Base-by-base conservation (phyloP, 2,113 vertebrate species). In the Xiphorhynchus elegans region DNA sequence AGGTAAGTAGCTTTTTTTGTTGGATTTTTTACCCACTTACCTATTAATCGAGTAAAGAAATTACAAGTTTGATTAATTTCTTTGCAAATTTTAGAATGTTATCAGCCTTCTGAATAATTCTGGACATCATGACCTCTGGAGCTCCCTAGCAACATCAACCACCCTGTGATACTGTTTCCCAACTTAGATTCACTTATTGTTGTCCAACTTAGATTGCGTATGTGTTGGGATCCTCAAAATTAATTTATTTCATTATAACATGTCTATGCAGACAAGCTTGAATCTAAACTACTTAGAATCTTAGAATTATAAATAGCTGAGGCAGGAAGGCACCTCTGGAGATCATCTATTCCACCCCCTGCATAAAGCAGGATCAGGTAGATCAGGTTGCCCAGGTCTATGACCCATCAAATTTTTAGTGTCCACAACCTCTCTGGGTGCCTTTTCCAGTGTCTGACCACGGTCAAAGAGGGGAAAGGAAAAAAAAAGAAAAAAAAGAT, bases 1-100 rank as follows among this genome's bases (percentile, higher is more conserved):
- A 96, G 98, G 50, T 99, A 80, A 95, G 98, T 68, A 67, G 17
- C 31, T 64, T 70, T 72, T 52, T 75, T 58, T 69, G 16, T 56
- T 88, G 56, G 50, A 39, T 28, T 92, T 85, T 37, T 5, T 28
- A 35, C 11, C 39, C 52, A 18, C 11, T 84, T 60, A 28, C 18
- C 17, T 85, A 15, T 47, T 50, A 70, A 68, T 40, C 64, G 25
- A 10, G 9, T 77, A 75, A 79, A 72, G 13, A 66, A 89, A 21
- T 63, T 21, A 19, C 23, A 59, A 56, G 44, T 49, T 59, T 63
- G 35, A 84, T 84, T 2, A 4, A 19, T 74, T 87, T 67, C 35
- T 52, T 73, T 33, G 25, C 29, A 56, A 60, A 53, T 72, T 82
- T 73, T 84, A 39, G 46, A 80, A 69, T 63, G 21, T 64, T 74